Conservation (phyloP, 2,797 vertebrate species). For the Merluccius polli region DNA sequence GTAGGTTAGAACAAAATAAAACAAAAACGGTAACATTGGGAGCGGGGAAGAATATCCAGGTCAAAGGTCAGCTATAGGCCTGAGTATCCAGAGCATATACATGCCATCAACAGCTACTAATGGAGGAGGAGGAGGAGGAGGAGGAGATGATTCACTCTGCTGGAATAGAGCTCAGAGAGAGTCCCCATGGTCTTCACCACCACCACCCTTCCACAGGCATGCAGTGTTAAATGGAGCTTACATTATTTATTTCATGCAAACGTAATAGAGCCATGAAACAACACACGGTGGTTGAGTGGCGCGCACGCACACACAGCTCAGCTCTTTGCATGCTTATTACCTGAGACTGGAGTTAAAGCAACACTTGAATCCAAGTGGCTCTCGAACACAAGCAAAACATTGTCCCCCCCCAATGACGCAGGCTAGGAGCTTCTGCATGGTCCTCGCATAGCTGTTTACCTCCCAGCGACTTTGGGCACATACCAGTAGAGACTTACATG, state of each 20-base stretch:
- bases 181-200: neutral
- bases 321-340: neutral
- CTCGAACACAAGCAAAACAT: constrained; percentile 1
- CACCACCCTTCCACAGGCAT: neutral
- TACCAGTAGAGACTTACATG: neutral
- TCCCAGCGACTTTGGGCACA: constrained; percentile 1
- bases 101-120: too few species aligned
- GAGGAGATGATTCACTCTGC: too few species aligned
- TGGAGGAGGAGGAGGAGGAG: too few species aligned
- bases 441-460: constrained; percentile 3
- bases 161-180: too few species aligned
- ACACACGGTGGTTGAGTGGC: neutral
- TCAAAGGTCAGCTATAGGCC: too few species aligned
- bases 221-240: neutral
- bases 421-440: neutral
- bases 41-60: too few species aligned
- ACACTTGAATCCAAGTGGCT: constrained; percentile 9
- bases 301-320: too few species aligned
- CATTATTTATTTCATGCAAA: neutral
- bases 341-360: neutral
- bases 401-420: constrained; percentile 24
- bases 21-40: too few species aligned
- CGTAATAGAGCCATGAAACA: neutral
- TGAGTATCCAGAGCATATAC: too few species aligned
- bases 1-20: too few species aligned